Evolutionary conservation across 2,888 invertebrate species (phyloP), one percentile per base, ranked within the genome.

Genomic region (Belgica antarctica): DNA sequence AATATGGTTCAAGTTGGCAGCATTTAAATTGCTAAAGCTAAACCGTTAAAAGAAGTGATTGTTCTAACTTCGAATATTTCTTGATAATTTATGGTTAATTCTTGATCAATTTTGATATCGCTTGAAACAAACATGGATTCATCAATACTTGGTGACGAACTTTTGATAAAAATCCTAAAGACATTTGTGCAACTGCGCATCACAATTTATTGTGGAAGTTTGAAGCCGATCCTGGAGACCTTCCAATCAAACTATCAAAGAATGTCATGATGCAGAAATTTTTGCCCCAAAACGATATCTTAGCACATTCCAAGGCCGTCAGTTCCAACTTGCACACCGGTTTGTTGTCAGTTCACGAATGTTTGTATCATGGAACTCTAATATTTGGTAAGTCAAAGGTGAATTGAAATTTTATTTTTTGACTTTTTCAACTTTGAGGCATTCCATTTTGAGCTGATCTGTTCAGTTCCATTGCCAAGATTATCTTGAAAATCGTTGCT

Each of bases 271-370:
- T 81, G 1, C 75, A 74, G 61, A 77, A 78, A 27, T 84, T 83
- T 83, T 72, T 83, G 36, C 83, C 84, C 0, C 84, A 84, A 72
- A 80, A 78, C 70, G 83, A 83, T 73, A 75, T 84, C 61, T 15
- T 63, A 17, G 70, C 61, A 3, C 70, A 71, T 46, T 24, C 36
- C 19, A 66, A 70, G 8, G 19, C 61, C 1, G 62, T 59, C 59
- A 17, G 25, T 24, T 71, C 70, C n/a, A 61, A 70, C 25, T 62
- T 70, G n/a, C 71, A 71, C 28, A 75, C 75, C 22, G 68, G 68
- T 8, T 5, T 57, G 34, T 61, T 71, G 7, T 65, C 65, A 17
- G 70, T 66, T 27, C 71, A 71, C 22, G 71, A 71, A 65, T 17
- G 66, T 8, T 41, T 61, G 15, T 70, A 62, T 31, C 27, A 66